Evolutionary conservation across 1,140 invertebrate genomes (phyloP).

Genomic region (Bombus polaris): DNA sequence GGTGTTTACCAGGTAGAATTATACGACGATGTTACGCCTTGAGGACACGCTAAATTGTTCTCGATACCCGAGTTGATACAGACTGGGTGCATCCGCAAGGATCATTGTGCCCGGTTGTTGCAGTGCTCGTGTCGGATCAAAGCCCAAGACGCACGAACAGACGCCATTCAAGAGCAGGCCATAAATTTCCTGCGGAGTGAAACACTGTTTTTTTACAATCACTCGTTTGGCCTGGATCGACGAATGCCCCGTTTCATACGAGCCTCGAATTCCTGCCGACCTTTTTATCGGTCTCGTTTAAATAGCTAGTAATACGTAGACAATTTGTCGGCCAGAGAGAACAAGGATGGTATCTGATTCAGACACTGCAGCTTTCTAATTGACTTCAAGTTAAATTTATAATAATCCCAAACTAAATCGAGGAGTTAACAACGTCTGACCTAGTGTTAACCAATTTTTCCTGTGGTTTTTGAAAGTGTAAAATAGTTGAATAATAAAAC

Average conservation of each 20-base stretch:
- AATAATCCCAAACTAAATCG: neutral
- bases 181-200: conserved; percentile 52
- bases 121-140: conserved; percentile 66
- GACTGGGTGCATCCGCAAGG: conserved; percentile 10
- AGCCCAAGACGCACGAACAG: conserved; percentile 55
- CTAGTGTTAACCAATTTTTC: neutral
- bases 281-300: conserved; percentile 42
- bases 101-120: conserved; percentile 56
- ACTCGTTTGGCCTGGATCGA: conserved; percentile 6
- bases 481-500: neutral
- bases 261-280: conserved; percentile 34
- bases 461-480: neutral
- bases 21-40: conserved; percentile 38
- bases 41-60: conserved; percentile 39
- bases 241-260: conserved; percentile 45
- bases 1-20: conserved; percentile 14
- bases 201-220: conserved; percentile 40
- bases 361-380: neutral
- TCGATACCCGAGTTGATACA: conserved; percentile 12
- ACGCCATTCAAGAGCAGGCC: conserved; percentile 50
- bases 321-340: conserved; percentile 32
- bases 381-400: neutral
- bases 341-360: neutral
- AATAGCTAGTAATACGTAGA: conserved; percentile 41
- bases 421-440: neutral